A percentile compares a stretch with the other conserved stretches of the same genome.
These are phyloP conservation scores for Pseudomugil tenellus DNA, from an alignment of 2,797 vertebrate species.

Conservation along the genomic window DNA sequence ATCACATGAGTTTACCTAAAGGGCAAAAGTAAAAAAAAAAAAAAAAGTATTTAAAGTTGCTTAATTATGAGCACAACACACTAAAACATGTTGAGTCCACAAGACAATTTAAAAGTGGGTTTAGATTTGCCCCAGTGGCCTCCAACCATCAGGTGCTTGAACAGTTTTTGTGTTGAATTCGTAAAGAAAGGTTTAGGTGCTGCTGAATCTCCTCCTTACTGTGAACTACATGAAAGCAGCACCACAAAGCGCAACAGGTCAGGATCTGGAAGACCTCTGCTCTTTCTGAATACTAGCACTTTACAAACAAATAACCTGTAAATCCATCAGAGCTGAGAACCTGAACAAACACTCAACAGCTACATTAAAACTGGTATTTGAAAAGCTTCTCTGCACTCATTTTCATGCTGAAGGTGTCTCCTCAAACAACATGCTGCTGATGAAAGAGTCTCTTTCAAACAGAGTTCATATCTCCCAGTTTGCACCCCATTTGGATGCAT, in stretches of 20 bases:
- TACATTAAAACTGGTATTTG: constrained; percentile 6
- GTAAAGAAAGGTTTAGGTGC: too few relatives aligned
- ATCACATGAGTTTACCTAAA: constrained; percentile 3
- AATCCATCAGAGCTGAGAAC: constrained; percentile 2
- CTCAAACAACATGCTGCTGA: constrained; percentile 7
- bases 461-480: not conserved
- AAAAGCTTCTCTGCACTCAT: constrained; percentile 2
- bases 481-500: not conserved
- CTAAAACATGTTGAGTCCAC: not conserved
- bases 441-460: constrained; percentile 32
- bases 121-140: not conserved
- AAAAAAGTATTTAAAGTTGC: too few relatives aligned
- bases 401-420: constrained; percentile 22
- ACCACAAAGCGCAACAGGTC: not conserved
- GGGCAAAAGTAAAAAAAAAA: not conserved
- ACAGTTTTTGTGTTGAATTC: not conserved
- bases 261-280: constrained; percentile 8
- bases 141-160: not conserved
- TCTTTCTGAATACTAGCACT: not conserved
- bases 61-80: not conserved
- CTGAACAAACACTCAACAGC: not conserved
- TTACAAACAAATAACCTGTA: constrained; percentile 1
- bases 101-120: not conserved
- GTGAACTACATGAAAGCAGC: not conserved
- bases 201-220: too few relatives aligned